phyloP scores from a whole-genome alignment of 2,888 invertebrate genomes.

The Synergus umbraculus region DNA sequence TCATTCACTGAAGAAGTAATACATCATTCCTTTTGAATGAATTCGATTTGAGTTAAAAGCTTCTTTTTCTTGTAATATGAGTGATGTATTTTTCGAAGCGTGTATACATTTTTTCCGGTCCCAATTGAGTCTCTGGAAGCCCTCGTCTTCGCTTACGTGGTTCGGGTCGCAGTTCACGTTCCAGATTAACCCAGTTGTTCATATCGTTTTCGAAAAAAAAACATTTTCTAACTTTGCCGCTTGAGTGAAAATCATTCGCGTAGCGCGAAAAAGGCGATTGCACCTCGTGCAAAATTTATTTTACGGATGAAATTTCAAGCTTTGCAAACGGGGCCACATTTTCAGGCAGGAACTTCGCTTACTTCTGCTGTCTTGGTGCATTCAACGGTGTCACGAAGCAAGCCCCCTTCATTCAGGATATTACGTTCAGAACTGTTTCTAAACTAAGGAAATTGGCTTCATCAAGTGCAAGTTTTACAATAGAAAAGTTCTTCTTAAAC shows the following conservation, averaged over 20 bases:
- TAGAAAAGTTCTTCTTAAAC: slow-evolving; percentile 38
- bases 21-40: neutral
- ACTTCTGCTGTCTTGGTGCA: slow-evolving; percentile 26
- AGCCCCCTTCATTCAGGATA: slow-evolving; percentile 32
- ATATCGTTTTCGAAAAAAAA: slow-evolving; percentile 60
- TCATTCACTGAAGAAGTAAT: neutral
- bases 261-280: slow-evolving; percentile 39
- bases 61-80: slow-evolving; percentile 49
- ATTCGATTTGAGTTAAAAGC: slow-evolving; percentile 52
- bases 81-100: slow-evolving; percentile 51
- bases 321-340: slow-evolving; percentile 36
- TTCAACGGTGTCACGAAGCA: slow-evolving; percentile 35
- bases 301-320: slow-evolving; percentile 38
- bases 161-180: slow-evolving; percentile 65
- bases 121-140: slow-evolving; percentile 38
- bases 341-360: slow-evolving; percentile 19
- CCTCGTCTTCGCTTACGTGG: slow-evolving; percentile 44
- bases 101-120: slow-evolving; percentile 27
- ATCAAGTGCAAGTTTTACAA: slow-evolving; percentile 36
- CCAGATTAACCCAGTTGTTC: slow-evolving; percentile 70
- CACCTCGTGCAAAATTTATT: slow-evolving; percentile 40
- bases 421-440: slow-evolving; percentile 35
- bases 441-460: slow-evolving; percentile 40
- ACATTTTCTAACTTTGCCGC: slow-evolving; percentile 57
- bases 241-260: slow-evolving; percentile 47